Evolutionary conservation across 2,113 vertebrate species (phyloP), one percentile per base, ranked within the genome.

Genomic region (Halichoerus grypus): DNA sequence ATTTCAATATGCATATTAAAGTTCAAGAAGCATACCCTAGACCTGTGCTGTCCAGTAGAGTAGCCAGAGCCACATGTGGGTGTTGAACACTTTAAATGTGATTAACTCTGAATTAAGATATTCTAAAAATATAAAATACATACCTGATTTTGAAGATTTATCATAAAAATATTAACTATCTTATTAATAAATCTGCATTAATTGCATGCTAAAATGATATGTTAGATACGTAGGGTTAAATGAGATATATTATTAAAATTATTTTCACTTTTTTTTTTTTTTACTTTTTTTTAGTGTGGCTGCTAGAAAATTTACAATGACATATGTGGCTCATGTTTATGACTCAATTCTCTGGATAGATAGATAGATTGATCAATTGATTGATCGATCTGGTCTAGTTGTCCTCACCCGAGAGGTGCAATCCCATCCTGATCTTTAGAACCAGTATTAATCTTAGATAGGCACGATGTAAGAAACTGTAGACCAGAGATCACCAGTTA

Each of bases 191-290:
- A 42, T 57, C 39, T 46, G 85, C 12, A 86, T 76, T 80, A 46
- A 71, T 93, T 77, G 1, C 15, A 42, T n/a, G 0, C 33, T 82
- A 88, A 71, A 76, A 67, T 67, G 39, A 36, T 91, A 67, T 90
- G 6, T 88, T 49, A 1, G 3, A 12, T 55, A 67, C 26, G 2
- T 77, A 65, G 7, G 12, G 31, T 88, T 88, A 92, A 77, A 72
- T 63, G 33, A 83, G 42, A 76, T 57, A 79, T 14, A 72, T 46
- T 82, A 82, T 89, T 92, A 39, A 93, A 93, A 91, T 80, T 49
- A 57, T 87, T 84, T 95, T 85, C n/a, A 93, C 3, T 9, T 79
- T 26, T 92, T 80, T 76, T 76, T 24, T 36, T 79, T 91, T 69
- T 14, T 33, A 49, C 11, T 33, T 59, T 59, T 88, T 76, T 88